Evolutionary conservation across 2,797 vertebrate genomes (phyloP).

Genomic region (Sebastes jordani): DNA sequence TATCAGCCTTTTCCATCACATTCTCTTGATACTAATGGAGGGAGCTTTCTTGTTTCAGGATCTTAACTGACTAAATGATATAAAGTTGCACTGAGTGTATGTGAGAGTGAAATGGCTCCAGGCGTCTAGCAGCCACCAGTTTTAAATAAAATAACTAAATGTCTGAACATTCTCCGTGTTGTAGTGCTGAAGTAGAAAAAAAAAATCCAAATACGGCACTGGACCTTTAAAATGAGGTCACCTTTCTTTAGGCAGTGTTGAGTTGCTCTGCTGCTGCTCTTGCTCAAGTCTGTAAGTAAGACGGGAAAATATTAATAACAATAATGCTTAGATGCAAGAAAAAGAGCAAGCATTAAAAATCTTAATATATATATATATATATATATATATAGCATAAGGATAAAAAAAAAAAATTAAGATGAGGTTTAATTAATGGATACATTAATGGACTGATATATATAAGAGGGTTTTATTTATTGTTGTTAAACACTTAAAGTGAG

Average conservation of each 20-base stretch:
- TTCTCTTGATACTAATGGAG: neutral
- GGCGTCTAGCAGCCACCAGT: neutral
- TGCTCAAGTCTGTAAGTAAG: conserved; percentile 73
- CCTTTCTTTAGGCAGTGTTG: conserved; percentile 72
- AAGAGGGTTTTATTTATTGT: no score
- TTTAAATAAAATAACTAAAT: neutral
- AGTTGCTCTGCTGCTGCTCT: conserved; percentile 66
- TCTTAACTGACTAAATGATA: neutral
- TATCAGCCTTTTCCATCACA: neutral
- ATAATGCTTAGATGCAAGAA: neutral
- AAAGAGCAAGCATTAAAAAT: neutral
- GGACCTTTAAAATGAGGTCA: conserved; percentile 47
- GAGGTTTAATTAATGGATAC: no score
- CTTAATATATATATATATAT: no score
- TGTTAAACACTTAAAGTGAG: no score
- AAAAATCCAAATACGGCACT: neutral
- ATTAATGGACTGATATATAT: no score
- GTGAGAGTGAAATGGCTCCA: neutral
- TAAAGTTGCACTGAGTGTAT: neutral
- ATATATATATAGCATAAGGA: no score
- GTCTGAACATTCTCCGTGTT: neutral
- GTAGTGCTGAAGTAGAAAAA: no score
- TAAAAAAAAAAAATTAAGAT: no score
- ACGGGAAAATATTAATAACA: neutral
- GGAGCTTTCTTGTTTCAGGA: neutral